phyloP scores from a whole-genome alignment of 1,140 invertebrate species.

The Meloidogyne floridensis region DNA sequence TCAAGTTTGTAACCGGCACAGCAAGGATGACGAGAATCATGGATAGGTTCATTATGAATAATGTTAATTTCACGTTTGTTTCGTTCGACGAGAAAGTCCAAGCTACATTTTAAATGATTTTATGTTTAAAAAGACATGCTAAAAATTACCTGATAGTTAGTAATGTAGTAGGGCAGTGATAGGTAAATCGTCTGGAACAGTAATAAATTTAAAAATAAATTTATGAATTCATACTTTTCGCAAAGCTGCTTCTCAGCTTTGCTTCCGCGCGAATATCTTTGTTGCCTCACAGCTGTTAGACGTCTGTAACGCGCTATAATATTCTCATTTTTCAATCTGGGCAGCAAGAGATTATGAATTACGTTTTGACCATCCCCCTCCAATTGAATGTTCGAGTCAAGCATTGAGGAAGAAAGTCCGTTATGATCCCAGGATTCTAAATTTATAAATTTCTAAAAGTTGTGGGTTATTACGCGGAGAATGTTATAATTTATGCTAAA shows the following conservation, averaged over 20 bases:
- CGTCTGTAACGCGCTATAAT: too few species aligned
- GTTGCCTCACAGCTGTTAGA: too few species aligned
- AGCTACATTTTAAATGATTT: background rate
- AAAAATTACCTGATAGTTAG: conserved; percentile 48
- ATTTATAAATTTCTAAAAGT: background rate
- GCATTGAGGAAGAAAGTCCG: background rate
- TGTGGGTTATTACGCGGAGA: background rate
- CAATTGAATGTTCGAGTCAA: conserved; percentile 25
- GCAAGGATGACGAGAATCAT: background rate
- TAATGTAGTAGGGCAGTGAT: conserved; percentile 57
- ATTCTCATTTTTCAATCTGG: background rate
- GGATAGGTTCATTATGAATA: background rate
- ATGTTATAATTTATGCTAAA: background rate
- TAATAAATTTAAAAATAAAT: background rate
- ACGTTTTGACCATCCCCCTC: background rate
- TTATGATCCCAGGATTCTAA: background rate
- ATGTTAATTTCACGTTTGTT: background rate
- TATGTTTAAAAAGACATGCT: background rate
- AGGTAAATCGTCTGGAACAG: conserved; percentile 49
- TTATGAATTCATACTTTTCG: conserved; percentile 8
- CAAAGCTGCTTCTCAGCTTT: conserved; percentile 16
- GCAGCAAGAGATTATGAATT: background rate
- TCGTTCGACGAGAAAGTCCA: conserved; percentile 17
- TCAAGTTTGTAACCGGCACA: background rate
- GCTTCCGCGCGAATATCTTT: background rate